phyloP scores from a whole-genome alignment of 2,888 invertebrate species.

The Molorchus minor region DNA sequence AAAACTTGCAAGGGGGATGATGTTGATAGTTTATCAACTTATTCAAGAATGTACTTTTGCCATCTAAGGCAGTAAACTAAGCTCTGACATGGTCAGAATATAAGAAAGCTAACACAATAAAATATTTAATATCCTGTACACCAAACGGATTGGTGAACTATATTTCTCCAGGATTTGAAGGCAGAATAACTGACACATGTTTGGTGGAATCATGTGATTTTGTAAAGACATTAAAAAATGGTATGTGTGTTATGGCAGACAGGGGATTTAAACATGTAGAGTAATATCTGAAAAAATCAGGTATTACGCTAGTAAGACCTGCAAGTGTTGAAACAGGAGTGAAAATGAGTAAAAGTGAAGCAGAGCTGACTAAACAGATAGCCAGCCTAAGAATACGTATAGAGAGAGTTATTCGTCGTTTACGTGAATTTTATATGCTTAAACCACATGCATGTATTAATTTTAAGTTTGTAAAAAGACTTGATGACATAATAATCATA shows the following conservation, averaged over 20 bases:
- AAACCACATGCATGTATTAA: slow-evolving; percentile 36
- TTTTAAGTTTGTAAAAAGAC: slow-evolving; percentile 16
- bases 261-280: slow-evolving; percentile 40
- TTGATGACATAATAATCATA: slow-evolving; percentile 31
- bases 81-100: no score
- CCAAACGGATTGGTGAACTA: no score
- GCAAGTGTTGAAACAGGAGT: slow-evolving; percentile 26
- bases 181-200: slow-evolving; percentile 34
- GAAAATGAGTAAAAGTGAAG: slow-evolving; percentile 33
- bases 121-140: no score
- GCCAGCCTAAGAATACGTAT: slow-evolving; percentile 45
- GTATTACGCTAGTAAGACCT: slow-evolving; percentile 32
- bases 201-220: slow-evolving; percentile 40
- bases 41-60: no score
- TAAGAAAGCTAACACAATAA: no score
- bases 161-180: slow-evolving; percentile 37
- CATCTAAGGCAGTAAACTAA: no score
- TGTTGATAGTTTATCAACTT: no score
- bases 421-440: slow-evolving; percentile 38
- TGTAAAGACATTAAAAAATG: slow-evolving; percentile 30
- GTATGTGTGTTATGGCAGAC: slow-evolving; percentile 35
- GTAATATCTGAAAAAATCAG: slow-evolving; percentile 19
- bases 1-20: no score
- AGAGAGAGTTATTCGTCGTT: slow-evolving; percentile 43
- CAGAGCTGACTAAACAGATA: slow-evolving; percentile 36